These are phyloP conservation scores for Drosophila melanogaster DNA, from an alignment of 1,140 invertebrate genomes.

Conservation along the genomic window DNA sequence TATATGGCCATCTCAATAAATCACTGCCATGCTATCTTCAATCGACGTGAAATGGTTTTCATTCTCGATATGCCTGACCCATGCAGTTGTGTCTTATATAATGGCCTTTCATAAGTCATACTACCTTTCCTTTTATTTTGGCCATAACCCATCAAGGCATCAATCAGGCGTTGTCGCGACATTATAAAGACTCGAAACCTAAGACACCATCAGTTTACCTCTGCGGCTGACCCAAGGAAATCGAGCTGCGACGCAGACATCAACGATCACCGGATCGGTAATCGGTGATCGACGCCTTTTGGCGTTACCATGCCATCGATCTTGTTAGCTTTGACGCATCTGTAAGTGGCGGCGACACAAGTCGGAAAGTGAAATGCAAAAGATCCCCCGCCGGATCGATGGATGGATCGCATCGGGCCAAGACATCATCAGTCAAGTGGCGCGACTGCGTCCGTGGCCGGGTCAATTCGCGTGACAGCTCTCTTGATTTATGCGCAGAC, in stretches of 20 bases:
- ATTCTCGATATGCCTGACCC: no score
- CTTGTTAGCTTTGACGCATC: constrained; percentile 68
- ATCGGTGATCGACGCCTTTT: constrained; percentile 14
- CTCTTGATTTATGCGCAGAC: constrained; percentile 54
- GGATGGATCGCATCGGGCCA: constrained; percentile 16
- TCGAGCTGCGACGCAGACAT: neutral
- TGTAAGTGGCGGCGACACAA: constrained; percentile 40
- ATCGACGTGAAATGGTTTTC: no score
- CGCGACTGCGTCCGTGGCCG: constrained; percentile 54
- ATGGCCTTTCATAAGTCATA: neutral
- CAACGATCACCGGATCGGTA: constrained; percentile 2
- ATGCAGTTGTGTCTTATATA: neutral
- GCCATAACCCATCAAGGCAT: constrained; percentile 6
- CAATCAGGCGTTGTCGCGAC: constrained; percentile 14
- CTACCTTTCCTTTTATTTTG: neutral
- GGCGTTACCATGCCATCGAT: constrained; percentile 53
- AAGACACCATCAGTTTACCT: constrained; percentile 2
- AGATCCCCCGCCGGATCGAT: constrained; percentile 25
- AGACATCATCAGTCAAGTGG: constrained; percentile 72
- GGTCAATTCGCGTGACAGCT: constrained; percentile 70
- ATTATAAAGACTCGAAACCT: constrained; percentile 2
- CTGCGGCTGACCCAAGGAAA: neutral
- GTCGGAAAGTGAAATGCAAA: constrained; percentile 33
- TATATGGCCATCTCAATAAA: no score
- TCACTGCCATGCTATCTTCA: no score